Percentiles rank a stretch among this genome's conserved stretches.
phyloP scores from a whole-genome alignment of 2,888 invertebrate species.

The Yponomeuta plumbellus region DNA sequence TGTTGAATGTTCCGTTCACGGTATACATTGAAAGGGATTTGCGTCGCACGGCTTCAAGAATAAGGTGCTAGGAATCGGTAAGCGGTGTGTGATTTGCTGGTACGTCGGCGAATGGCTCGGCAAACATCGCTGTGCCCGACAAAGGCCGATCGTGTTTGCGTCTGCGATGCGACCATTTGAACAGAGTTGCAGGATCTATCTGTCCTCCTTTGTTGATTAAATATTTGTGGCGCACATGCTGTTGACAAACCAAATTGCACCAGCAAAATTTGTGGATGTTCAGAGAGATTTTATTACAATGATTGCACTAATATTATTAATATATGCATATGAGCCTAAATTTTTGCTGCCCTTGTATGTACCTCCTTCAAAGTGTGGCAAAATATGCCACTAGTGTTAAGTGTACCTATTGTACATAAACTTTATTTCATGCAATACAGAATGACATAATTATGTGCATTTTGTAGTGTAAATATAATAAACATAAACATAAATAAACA shows the following conservation, averaged over 20 bases:
- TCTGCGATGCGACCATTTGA: slow-evolving; percentile 7
- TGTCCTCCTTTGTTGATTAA: neutral
- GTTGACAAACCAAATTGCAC: neutral
- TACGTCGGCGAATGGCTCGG: slow-evolving; percentile 10
- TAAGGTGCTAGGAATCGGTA: neutral
- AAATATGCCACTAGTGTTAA: no score
- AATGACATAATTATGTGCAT: no score
- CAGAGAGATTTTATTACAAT: no score
- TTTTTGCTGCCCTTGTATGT: no score
- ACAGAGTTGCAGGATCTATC: neutral
- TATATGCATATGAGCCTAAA: no score
- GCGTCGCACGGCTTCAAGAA: neutral
- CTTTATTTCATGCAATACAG: no score
- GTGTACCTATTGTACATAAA: no score
- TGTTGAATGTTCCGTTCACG: neutral
- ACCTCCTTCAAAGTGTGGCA: no score
- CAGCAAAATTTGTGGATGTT: neutral
- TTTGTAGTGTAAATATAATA: no score
- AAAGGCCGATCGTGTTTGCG: slow-evolving; percentile 14
- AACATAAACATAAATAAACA: no score
- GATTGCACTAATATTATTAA: no score
- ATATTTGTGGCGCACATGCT: neutral
- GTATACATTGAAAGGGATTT: neutral
- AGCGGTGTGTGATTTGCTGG: neutral
- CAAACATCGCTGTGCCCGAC: slow-evolving; percentile 7